Evolutionary conservation across 2,888 invertebrate species (phyloP), one percentile per base, ranked within the genome.

Genomic region (Lepidocyrtinus sp.): DNA sequence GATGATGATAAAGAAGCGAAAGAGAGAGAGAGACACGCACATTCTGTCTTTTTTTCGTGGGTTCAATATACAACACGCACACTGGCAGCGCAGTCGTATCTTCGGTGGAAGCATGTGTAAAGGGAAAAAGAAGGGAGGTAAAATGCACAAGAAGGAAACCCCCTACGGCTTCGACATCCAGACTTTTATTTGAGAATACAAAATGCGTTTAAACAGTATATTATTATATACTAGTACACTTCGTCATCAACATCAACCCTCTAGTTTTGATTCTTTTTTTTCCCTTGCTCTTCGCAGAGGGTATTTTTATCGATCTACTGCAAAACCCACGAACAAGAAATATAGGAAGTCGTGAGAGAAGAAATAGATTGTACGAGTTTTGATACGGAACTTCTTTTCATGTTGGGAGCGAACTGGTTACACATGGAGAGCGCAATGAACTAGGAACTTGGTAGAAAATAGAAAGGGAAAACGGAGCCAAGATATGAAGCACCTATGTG

Each of bases 271-370:
- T 50, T 50, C 17, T 17, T 50, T 50, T 50, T 50, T 50, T n/a
- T n/a, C n/a, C n/a, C 50, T 50, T 50, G 50, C 22, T 70, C 63
- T 22, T 74, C 21, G 73, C 36, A 50, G 50, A 50, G 78, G 73
- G 78, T 79, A 79, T 79, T 79, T 79, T 79, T 79, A 79, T 79
- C 78, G 78, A 79, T 79, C 78, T 50, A 15, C 50, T 50, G 50
- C 50, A 7, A 50, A n/a, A n/a, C n/a, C n/a, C n/a, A n/a, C n/a
- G n/a, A n/a, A n/a, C 2, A 50, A 50, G n/a, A 50, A 50, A 50
- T 36, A 77, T 71, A 72, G 64, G 71, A 61, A 72, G 64, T 65
- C 46, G 15, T 70, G 59, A 70, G 59, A 64, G 64, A 77, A 45
- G 15, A 50, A 36, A 36, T 36, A 12, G 36, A 36, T 36, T 5